These are phyloP conservation scores for Cremastobaeus sp. DNA, from an alignment of 2,888 invertebrate genomes.

Conservation along the genomic window DNA sequence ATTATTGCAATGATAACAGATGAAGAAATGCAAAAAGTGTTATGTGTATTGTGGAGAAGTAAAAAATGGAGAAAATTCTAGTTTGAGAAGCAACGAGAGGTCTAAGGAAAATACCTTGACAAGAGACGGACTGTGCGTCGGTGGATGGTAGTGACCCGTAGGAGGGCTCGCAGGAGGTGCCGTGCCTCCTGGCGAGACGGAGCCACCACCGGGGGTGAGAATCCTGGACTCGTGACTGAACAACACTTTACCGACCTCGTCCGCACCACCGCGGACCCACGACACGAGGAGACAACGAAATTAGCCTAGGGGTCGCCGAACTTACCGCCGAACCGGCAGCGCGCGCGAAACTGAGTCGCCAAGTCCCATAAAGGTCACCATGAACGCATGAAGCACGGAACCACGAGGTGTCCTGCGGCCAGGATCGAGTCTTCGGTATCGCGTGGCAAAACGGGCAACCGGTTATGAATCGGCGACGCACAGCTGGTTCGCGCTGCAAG, in stretches of 20 bases:
- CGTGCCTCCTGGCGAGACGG: conserved; percentile 76
- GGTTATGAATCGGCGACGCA: conserved; percentile 28
- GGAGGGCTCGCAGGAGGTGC: conserved; percentile 76
- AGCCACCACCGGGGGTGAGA: conserved; percentile 76
- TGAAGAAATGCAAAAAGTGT: too few species aligned
- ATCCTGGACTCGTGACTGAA: conserved; percentile 78
- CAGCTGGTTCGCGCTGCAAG: conserved; percentile 43
- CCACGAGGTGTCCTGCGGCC: neutral
- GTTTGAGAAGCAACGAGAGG: neutral
- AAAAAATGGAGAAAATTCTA: too few species aligned
- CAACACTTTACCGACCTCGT: conserved; percentile 76
- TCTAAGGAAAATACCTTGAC: conserved; percentile 70
- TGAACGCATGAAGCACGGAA: neutral
- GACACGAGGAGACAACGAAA: neutral
- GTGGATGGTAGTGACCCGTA: conserved; percentile 73
- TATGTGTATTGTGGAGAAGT: too few species aligned
- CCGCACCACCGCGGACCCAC: conserved; percentile 71
- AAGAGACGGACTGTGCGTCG: conserved; percentile 73
- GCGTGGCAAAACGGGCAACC: neutral
- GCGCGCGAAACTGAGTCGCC: conserved; percentile 9
- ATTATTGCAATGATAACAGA: too few species aligned
- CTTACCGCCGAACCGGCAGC: conserved; percentile 1
- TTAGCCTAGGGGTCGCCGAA: neutral
- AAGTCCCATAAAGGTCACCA: conserved; percentile 13
- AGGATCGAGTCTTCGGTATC: neutral